Evolutionary conservation across 2,888 invertebrate species (phyloP).

Genomic region (Thyatira batis): DNA sequence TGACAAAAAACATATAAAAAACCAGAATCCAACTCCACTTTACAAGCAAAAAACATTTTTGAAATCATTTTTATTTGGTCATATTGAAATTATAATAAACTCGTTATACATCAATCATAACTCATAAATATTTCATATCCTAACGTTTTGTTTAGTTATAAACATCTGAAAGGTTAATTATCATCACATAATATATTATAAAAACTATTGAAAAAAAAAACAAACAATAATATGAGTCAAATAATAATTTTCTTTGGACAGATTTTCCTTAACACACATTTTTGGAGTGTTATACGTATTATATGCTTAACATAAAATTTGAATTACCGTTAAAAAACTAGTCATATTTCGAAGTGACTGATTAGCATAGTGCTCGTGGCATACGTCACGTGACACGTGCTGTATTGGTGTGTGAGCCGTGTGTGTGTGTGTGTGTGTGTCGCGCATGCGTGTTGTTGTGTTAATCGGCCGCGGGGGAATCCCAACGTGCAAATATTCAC

Average conservation of each 20-base stretch:
- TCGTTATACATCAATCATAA: too few relatives aligned
- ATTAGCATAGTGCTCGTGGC: conserved; percentile 40
- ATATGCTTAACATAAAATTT: not conserved
- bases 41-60: not conserved
- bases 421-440: conserved; percentile 20
- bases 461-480: conserved; percentile 55
- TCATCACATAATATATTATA: not conserved
- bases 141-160: not conserved
- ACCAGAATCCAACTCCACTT: not conserved
- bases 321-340: conserved; percentile 29
- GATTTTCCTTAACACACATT: not conserved
- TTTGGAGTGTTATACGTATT: not conserved
- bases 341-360: conserved; percentile 34
- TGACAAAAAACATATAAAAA: not conserved
- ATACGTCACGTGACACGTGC: conserved; percentile 20
- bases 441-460: conserved; percentile 14
- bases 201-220: not conserved
- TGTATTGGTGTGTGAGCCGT: conserved; percentile 20
- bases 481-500: conserved; percentile 55
- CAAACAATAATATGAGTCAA: too few relatives aligned
- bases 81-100: too few relatives aligned
- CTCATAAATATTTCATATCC: not conserved
- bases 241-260: too few relatives aligned
- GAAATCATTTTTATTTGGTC: not conserved
- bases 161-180: not conserved